Conservation (phyloP, 2,113 vertebrate genomes). For the Helogale parvula region DNA sequence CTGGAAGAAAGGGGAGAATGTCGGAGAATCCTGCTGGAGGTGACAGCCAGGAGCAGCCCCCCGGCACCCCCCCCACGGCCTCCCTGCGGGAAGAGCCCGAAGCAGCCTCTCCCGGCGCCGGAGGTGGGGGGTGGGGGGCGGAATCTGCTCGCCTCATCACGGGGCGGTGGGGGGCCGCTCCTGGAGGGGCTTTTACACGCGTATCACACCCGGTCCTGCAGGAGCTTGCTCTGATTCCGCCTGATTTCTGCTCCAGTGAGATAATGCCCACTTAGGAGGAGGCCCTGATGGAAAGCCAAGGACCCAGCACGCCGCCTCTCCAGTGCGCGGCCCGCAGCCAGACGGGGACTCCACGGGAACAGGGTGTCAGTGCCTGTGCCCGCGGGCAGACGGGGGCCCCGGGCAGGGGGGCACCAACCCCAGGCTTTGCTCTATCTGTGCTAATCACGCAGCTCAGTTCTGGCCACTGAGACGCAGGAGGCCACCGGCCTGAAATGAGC, state of each 20-base stretch:
- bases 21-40: background rate
- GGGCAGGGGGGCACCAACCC: background rate
- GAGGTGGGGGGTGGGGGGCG: conserved; percentile 15
- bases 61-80: background rate
- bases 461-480: background rate
- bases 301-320: background rate
- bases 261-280: conserved; percentile 57
- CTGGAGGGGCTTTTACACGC: background rate
- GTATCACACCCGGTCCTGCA: background rate
- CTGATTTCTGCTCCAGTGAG: conserved; percentile 63
- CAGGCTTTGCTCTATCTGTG: background rate
- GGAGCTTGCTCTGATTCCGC: background rate
- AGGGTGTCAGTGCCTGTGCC: background rate
- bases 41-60: background rate
- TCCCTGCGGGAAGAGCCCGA: background rate
- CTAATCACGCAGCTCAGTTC: background rate
- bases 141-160: conserved; percentile 1
- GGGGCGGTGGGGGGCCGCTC: background rate
- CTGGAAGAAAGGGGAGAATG: background rate
- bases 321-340: rapidly evolving
- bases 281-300: conserved; percentile 52
- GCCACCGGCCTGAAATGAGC: background rate
- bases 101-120: background rate
- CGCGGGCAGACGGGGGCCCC: background rate
- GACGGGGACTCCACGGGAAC: background rate